Evolutionary conservation across 2,113 vertebrate genomes (phyloP).

Genomic region (Antigone vipio): DNA sequence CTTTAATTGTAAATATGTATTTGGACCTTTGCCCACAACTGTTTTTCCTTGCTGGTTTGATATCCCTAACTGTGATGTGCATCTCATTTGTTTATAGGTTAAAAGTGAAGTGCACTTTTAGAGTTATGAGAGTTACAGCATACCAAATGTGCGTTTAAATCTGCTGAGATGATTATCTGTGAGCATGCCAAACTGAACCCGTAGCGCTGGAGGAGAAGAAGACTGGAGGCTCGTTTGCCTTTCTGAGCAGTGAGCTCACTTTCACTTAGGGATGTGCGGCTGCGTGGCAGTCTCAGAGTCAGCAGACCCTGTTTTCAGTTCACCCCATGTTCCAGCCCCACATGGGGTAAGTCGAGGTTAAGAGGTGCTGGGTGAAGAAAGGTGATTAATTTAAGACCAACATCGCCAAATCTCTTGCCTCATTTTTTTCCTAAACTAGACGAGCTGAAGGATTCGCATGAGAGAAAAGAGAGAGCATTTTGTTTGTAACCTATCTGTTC

Average conservation of each 20-base stretch:
- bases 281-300: rapidly evolving
- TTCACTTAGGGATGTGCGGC: rapidly evolving
- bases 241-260: neutral
- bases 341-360: rapidly evolving
- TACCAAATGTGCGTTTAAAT: rapidly evolving
- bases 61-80: no score
- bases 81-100: neutral
- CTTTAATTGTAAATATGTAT: neutral
- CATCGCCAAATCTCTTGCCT: neutral
- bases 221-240: no score
- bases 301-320: rapidly evolving
- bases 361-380: neutral
- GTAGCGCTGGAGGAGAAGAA: rapidly evolving
- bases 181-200: rapidly evolving
- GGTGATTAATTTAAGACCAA: neutral
- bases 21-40: neutral
- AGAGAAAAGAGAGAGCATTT: rapidly evolving
- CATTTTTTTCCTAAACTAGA: no score
- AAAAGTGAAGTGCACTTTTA: neutral
- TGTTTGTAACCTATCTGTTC: rapidly evolving
- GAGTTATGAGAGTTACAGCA: neutral
- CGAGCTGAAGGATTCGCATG: neutral
- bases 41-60: neutral
- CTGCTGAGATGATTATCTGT: no score
- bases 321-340: rapidly evolving